Conservation (phyloP, 2,888 invertebrate genomes). For the Tipula confusa region DNA sequence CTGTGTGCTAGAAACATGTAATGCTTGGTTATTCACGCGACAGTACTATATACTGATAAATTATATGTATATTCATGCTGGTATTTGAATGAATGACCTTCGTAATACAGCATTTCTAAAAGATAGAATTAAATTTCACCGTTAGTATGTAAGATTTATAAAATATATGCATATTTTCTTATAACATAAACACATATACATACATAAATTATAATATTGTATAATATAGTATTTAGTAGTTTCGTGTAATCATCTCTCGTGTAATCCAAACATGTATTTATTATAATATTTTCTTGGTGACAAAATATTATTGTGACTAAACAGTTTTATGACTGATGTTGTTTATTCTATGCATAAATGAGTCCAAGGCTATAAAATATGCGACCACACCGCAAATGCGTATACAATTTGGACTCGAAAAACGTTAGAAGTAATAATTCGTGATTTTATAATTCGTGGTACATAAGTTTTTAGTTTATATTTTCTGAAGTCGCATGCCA, state of each 20-base stretch:
- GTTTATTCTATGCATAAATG: neutral
- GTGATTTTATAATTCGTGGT: too few species aligned
- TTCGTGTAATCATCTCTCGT: neutral
- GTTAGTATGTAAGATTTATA: neutral
- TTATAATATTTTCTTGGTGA: neutral
- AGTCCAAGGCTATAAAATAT: neutral
- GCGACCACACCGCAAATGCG: neutral
- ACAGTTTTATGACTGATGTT: neutral
- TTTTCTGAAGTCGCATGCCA: neutral
- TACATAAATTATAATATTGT: neutral
- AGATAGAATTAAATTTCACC: constrained; percentile 9
- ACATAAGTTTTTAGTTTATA: too few species aligned
- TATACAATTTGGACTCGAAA: neutral
- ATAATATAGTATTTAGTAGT: too few species aligned
- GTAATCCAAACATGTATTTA: neutral
- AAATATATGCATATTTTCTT: neutral
- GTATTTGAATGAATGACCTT: neutral
- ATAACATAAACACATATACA: neutral
- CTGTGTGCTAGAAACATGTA: neutral
- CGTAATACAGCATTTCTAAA: neutral
- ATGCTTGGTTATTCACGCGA: neutral
- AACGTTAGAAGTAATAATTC: too few species aligned
- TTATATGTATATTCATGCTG: neutral
- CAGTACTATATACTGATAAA: too few species aligned
- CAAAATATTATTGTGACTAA: neutral